Evolutionary conservation across 2,113 vertebrate species (phyloP), one percentile per base, ranked within the genome.

Genomic region (Gambusia holbrooki): DNA sequence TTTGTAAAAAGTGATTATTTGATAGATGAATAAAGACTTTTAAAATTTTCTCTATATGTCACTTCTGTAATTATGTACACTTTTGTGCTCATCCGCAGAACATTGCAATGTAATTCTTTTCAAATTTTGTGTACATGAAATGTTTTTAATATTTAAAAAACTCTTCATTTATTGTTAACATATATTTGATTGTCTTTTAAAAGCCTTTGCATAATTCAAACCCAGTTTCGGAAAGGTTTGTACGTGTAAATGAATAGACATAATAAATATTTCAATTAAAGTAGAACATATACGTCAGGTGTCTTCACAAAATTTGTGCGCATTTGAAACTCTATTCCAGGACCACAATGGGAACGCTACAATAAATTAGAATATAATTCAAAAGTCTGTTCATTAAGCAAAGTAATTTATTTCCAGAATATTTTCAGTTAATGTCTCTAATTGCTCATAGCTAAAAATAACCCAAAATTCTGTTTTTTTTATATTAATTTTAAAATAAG

Each of bases 1-100:
- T 91, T 90, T 90, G 88, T 92, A 90, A 87, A 90, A 88, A 92
- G 28, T 76, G 63, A 89, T 84, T 60, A 84, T 80, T 76, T 79
- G 75, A 75, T 73, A 85, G 76, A 85, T 84, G 29, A 92, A 89
- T 92, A 89, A 92, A 90, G 73, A 81, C 30, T 80, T 68, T 79
- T 64, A 66, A 84, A 84, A 79, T 0, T n/a, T 37, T 58, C 35
- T 75, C 65, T 25, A 30, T 65, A 66, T 76, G 73, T 81, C 25
- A 66, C 33, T 54, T 2, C 64, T 66, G 35, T 32, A 66, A 35
- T 22, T 6, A 37, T 62, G 17, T 62, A 67, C 32, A 11, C 58
- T 63, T 62, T 66, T 62, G 28, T 67, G 14, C 33, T 22, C 37
- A 54, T 17, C 27, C 45, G 65, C 3, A 14, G 40, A 66, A 54